A percentile compares a stretch with the other conserved stretches of the same genome.
Evolutionary conservation across 1,140 invertebrate species (phyloP).

Genomic region (Dysdera silvatica): DNA sequence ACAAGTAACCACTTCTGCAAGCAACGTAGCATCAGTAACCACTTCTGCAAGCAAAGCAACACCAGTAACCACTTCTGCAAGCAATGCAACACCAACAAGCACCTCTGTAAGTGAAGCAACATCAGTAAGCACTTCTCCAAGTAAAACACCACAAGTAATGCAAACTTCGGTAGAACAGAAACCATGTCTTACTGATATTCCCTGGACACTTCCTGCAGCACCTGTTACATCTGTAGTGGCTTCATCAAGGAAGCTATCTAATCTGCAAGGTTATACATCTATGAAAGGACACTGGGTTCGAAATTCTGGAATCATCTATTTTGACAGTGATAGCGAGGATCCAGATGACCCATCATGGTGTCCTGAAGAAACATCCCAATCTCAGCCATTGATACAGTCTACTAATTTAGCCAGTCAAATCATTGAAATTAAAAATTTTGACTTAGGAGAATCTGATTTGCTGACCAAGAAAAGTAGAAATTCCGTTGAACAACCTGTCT

Average conservation of each 20-base stretch:
- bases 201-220: neutral
- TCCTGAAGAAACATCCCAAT: neutral
- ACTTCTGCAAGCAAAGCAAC: no score
- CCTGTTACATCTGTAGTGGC: neutral
- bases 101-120: no score
- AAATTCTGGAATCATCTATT: neutral
- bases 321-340: conserved; percentile 9
- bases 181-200: neutral
- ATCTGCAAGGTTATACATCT: neutral
- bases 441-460: no score
- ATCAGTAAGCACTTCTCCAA: no score
- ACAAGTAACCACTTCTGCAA: no score
- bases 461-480: no score
- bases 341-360: conserved; percentile 20
- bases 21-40: no score
- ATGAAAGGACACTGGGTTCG: neutral
- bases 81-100: no score
- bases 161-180: neutral
- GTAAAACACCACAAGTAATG: neutral
- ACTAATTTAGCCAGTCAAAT: conserved; percentile 14
- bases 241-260: neutral
- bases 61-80: no score
- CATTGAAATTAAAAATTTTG: conserved; percentile 15
- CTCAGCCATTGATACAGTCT: conserved; percentile 11
- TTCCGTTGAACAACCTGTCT: no score